Percentiles rank a stretch among this genome's conserved stretches.
Evolutionary conservation across 2,888 invertebrate species (phyloP).

Genomic region (Melanotus villosus): DNA sequence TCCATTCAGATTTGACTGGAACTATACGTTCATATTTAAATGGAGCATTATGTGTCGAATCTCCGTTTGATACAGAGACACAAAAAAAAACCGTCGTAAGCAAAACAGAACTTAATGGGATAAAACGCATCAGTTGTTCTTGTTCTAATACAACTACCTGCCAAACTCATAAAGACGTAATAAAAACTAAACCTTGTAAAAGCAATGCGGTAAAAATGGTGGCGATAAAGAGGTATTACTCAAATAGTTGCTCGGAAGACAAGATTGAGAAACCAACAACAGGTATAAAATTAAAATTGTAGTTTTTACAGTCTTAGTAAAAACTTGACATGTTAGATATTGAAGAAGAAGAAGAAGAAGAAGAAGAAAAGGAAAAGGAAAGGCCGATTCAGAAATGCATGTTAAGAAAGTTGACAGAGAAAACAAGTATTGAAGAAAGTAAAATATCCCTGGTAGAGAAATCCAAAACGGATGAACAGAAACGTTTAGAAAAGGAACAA

Average conservation of each 20-base stretch:
- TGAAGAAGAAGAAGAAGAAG: slow-evolving; percentile 28
- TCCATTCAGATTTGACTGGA: too few species aligned
- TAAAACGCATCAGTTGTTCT: slow-evolving; percentile 27
- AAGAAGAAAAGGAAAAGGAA: slow-evolving; percentile 69
- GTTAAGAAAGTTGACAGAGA: slow-evolving; percentile 64
- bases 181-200: too few species aligned
- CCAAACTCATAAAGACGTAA: slow-evolving; percentile 10
- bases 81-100: too few species aligned
- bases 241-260: slow-evolving; percentile 29
- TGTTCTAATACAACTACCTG: slow-evolving; percentile 13
- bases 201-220: not conserved
- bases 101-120: slow-evolving; percentile 21
- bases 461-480: slow-evolving; percentile 63
- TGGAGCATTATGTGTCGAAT: too few species aligned
- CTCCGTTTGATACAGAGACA: too few species aligned
- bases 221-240: not conserved
- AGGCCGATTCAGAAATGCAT: too few species aligned
- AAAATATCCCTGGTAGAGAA: slow-evolving; percentile 59
- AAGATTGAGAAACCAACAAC: too few species aligned
- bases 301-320: slow-evolving; percentile 10
- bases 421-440: slow-evolving; percentile 58
- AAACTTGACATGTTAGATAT: slow-evolving; percentile 8
- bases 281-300: slow-evolving; percentile 12
- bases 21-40: too few species aligned
- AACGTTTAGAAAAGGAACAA: slow-evolving; percentile 64